Evolutionary conservation across 2,113 vertebrate species (phyloP).

Genomic region (Himantopus leucocephalus): DNA sequence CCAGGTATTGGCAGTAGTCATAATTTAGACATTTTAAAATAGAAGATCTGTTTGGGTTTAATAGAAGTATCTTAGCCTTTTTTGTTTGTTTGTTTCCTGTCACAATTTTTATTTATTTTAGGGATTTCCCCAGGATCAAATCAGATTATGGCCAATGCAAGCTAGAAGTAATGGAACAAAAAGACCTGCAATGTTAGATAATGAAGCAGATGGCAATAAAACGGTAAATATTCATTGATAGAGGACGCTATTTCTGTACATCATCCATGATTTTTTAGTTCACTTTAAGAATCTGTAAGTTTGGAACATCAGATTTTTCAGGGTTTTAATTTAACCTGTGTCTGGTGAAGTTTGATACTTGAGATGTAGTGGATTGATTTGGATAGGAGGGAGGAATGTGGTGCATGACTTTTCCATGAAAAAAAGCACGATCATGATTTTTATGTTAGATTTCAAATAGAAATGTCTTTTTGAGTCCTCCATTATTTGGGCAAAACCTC

Average conservation of each 20-base stretch:
- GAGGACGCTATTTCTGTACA: neutral
- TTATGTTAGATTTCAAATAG: neutral
- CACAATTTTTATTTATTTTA: constrained; percentile 54
- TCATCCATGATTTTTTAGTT: neutral
- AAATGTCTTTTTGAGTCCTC: neutral
- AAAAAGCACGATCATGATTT: accelerated
- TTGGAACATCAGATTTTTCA: neutral
- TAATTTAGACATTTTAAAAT: neutral
- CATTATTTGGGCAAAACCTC: neutral
- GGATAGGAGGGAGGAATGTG: neutral
- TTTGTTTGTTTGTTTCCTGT: neutral
- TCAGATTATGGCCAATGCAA: constrained; percentile 99
- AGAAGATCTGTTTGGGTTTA: neutral
- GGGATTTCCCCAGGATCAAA: constrained; percentile 99
- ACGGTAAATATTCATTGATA: constrained; percentile 79
- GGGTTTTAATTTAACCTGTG: neutral
- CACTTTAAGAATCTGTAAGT: neutral
- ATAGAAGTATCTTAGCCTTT: neutral
- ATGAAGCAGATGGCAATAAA: constrained; percentile 97
- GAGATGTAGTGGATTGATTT: neutral
- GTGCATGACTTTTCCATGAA: neutral
- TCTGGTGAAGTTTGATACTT: neutral
- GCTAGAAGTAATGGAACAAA: constrained; percentile 98
- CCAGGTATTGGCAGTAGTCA: neutral
- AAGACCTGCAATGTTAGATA: constrained; percentile 96